phyloP scores from a whole-genome alignment of 2,113 vertebrate species.

The Spilogale gracilis region DNA sequence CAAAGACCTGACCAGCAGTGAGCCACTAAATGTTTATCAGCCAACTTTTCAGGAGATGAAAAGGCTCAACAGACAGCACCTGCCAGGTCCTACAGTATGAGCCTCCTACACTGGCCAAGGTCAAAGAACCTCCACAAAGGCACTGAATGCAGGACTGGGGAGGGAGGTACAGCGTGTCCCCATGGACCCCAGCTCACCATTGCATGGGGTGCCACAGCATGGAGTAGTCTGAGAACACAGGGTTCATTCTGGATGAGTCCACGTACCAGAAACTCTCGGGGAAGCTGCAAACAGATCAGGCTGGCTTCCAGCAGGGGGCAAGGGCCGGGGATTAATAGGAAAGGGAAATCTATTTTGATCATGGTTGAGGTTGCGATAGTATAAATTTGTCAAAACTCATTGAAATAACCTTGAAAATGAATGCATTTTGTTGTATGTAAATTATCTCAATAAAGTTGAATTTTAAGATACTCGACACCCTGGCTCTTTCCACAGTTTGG shows the following conservation, averaged over 20 bases:
- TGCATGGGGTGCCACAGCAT: fast-evolving
- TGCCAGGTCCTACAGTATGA: fast-evolving
- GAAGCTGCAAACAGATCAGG: neutral
- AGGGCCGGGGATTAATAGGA: fast-evolving
- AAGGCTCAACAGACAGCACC: fast-evolving
- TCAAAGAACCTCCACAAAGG: fast-evolving
- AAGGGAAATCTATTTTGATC: fast-evolving
- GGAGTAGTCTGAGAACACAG: neutral
- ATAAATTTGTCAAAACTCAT: neutral
- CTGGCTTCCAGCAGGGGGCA: neutral
- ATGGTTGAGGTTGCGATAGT: too few relatives aligned
- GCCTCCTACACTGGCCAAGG: fast-evolving
- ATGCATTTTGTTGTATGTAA: neutral
- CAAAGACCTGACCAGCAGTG: fast-evolving
- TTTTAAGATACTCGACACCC: neutral
- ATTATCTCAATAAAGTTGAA: neutral
- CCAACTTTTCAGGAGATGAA: neutral
- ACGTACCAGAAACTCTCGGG: fast-evolving
- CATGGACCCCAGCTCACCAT: fast-evolving
- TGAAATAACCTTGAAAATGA: neutral
- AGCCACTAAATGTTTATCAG: fast-evolving
- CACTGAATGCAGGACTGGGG: fast-evolving
- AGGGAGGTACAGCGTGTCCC: fast-evolving
- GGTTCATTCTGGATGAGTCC: fast-evolving
- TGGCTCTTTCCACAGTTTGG: too few relatives aligned